These are phyloP conservation scores for Lepilemur ruficaudatus DNA, from an alignment of 2,797 vertebrate genomes.

Conservation along the genomic window DNA sequence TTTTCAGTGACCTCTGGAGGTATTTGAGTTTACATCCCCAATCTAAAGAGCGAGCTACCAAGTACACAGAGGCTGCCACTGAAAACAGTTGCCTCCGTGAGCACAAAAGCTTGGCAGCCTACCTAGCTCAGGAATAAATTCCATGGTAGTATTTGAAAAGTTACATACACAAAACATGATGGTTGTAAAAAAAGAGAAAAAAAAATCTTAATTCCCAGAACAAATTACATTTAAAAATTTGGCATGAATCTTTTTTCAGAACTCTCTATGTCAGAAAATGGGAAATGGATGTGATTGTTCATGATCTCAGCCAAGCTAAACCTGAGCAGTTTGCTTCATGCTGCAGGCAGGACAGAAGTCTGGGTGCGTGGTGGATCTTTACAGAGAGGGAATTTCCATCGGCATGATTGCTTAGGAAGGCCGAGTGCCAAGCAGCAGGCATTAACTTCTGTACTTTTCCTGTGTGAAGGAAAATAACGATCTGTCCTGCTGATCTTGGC, in stretches of 20 bases:
- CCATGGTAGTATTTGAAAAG: not conserved
- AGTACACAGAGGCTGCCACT: not conserved
- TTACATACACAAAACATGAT: not conserved
- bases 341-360: not conserved
- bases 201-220: not conserved
- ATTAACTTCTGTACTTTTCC: not conserved
- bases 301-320: not conserved
- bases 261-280: not conserved
- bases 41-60: not conserved
- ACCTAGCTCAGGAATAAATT: not conserved
- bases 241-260: not conserved
- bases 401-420: not conserved
- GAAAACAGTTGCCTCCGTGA: not conserved
- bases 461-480: not conserved
- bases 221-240: not conserved
- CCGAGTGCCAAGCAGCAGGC: not conserved
- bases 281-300: not conserved
- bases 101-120: not conserved
- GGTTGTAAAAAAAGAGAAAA: not conserved
- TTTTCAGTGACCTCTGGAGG: not conserved
- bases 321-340: not conserved
- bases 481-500: not conserved
- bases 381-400: not conserved
- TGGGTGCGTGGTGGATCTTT: not conserved
- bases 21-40: not conserved